Base-by-base conservation (phyloP, 2,113 vertebrate genomes). In the Gadus macrocephalus region DNA sequence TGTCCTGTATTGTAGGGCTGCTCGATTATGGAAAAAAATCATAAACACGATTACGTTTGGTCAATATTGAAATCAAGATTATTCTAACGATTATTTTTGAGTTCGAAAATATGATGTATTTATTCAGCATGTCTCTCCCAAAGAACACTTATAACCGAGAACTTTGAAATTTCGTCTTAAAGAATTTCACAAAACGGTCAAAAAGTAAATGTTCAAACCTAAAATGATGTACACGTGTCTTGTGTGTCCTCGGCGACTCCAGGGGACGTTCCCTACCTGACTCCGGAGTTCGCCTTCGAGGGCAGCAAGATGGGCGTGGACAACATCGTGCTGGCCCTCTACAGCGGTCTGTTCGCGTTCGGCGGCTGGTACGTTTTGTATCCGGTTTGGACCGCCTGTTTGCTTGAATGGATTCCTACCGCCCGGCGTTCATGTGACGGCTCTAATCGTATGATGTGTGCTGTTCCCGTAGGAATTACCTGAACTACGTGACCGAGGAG, bases 401-500 rank as follows among this genome's bases (percentile, higher is more conserved):
- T 49, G n/a, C 15, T 58, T 58, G n/a, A 58, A 58, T 2, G 6
- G 15, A 62, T 15, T 62, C 27, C 11, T 27, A 15, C 11, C 14
- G 15, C 14, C 2, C 4, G 66, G n/a, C 8, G 11, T 49, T 12
- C 8, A 49, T 49, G 19, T 0, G 35, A 27, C 22, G 55, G 31
- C 20, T 4, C 4, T 35, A n/a, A 49, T 12, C 2, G 7, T 72
- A 35, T 63, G 38, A 59, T 25, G 2, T 66, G 0, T 27, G 28
- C 42, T 55, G 67, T 61, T 74, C 22, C 25, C 66, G 16, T 25
- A 92, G 91, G 91, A 92, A 92, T 76, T 92, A 91, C 76, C 81
- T 92, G 81, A 92, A 92, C 70, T 92, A 91, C 17, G 91, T 92
- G 2, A 92, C 91, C 0, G 91, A 90, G 66, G 91, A 92, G 86